Evolutionary conservation across 1,140 invertebrate species (phyloP).

Genomic region (Carcinoscorpius rotundicauda): DNA sequence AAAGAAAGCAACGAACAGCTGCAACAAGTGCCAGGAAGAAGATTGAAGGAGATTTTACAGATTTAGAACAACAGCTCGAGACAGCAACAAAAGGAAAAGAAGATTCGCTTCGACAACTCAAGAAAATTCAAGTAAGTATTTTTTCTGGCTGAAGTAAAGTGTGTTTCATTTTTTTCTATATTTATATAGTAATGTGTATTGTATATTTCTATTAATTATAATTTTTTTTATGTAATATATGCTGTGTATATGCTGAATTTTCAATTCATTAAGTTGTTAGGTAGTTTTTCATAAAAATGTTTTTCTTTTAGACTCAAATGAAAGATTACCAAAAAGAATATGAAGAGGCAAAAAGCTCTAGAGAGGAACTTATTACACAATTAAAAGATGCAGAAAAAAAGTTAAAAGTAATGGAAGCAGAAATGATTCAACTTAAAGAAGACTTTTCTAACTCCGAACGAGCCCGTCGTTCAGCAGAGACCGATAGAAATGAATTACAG

Average conservation of each 20-base stretch:
- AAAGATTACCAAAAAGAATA: conserved; percentile 85
- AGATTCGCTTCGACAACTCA: conserved; percentile 88
- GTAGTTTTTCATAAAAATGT: too few relatives aligned
- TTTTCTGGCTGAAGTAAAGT: neutral
- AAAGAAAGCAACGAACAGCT: conserved; percentile 79
- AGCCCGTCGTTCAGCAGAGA: conserved; percentile 65
- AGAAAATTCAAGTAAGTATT: conserved; percentile 61
- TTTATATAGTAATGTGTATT: too few relatives aligned
- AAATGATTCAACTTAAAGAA: conserved; percentile 77
- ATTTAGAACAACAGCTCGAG: conserved; percentile 86
- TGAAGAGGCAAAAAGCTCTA: conserved; percentile 71
- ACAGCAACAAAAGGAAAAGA: conserved; percentile 93
- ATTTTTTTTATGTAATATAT: too few relatives aligned
- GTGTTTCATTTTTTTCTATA: too few relatives aligned
- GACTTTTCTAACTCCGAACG: conserved; percentile 76
- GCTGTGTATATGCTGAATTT: too few relatives aligned
- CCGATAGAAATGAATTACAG: conserved; percentile 68
- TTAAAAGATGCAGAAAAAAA: conserved; percentile 86
- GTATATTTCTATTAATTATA: too few relatives aligned
- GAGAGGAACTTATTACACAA: conserved; percentile 66
- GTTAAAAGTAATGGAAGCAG: conserved; percentile 79
- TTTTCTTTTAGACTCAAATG: conserved; percentile 45
- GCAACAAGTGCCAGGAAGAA: conserved; percentile 84
- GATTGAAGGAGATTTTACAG: conserved; percentile 86
- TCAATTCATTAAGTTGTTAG: too few relatives aligned